Conservation (phyloP, 2,888 invertebrate genomes). For the Drosophila meridionalis region DNA sequence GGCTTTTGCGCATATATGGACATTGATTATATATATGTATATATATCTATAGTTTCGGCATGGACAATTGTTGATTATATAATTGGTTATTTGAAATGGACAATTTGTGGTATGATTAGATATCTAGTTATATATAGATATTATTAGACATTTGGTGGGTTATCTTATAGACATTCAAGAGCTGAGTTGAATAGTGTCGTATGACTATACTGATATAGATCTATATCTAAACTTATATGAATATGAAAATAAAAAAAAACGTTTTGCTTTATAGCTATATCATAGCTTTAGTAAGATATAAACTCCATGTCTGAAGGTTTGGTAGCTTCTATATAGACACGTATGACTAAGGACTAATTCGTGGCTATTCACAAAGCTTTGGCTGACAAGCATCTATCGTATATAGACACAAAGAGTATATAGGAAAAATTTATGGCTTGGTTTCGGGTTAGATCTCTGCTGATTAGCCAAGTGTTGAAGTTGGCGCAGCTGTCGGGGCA, state of each 20-base stretch:
- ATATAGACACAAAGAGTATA: neutral
- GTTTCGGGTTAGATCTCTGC: neutral
- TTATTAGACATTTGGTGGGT: constrained; percentile 6
- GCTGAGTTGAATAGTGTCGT: neutral
- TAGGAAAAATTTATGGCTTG: neutral
- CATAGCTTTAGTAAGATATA: neutral
- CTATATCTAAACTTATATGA: neutral
- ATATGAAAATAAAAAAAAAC: neutral
- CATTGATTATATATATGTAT: neutral
- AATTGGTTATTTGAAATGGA: neutral
- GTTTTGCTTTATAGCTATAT: neutral
- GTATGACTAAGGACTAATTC: neutral
- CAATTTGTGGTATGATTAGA: neutral
- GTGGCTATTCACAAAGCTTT: neutral
- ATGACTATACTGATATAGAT: neutral
- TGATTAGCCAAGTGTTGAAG: neutral
- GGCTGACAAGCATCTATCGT: neutral
- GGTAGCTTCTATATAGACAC: constrained; percentile 10
- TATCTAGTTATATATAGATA: neutral
- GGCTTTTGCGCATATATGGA: neutral
- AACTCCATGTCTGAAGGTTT: neutral
- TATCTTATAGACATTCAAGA: neutral
- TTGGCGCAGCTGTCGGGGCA: neutral
- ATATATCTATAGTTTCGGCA: neutral
- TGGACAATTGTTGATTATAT: neutral